A percentile compares a stretch with the other conserved stretches of the same genome.
Evolutionary conservation across 2,797 vertebrate genomes (phyloP).

Genomic region (Apodemus agrarius): DNA sequence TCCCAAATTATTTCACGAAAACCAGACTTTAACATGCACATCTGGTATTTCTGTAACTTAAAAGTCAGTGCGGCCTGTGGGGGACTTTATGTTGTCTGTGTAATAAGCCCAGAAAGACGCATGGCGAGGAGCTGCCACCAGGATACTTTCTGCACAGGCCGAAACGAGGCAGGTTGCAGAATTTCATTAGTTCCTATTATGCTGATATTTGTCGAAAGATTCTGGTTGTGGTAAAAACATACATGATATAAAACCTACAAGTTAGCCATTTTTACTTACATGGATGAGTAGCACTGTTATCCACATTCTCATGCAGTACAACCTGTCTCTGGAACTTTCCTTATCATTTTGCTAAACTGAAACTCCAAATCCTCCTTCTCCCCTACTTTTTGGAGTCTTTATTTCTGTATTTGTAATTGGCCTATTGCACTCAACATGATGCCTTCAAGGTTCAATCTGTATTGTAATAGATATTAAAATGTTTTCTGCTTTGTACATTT

Average conservation of each 20-base stretch:
- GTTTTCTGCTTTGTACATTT: background rate
- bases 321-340: background rate
- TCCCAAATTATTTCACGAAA: slow-evolving; percentile 35
- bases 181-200: slow-evolving; percentile 1
- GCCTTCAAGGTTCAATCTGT: background rate
- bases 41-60: slow-evolving; percentile 3
- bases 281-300: background rate
- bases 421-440: slow-evolving; percentile 10
- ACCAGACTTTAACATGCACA: background rate
- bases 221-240: background rate
- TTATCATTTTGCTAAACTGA: slow-evolving; percentile 14
- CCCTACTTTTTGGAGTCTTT: background rate
- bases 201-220: background rate
- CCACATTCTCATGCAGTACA: background rate
- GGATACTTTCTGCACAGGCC: background rate
- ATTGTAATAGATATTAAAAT: background rate
- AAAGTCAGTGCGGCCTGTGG: background rate
- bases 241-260: background rate
- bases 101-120: background rate
- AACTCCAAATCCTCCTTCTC: background rate
- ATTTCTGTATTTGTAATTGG: background rate
- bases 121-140: background rate
- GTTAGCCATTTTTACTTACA: background rate
- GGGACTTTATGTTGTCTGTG: background rate
- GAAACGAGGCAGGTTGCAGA: background rate